Base-by-base conservation (phyloP, 2,888 invertebrate genomes). In the Dascillus cervinus region DNA sequence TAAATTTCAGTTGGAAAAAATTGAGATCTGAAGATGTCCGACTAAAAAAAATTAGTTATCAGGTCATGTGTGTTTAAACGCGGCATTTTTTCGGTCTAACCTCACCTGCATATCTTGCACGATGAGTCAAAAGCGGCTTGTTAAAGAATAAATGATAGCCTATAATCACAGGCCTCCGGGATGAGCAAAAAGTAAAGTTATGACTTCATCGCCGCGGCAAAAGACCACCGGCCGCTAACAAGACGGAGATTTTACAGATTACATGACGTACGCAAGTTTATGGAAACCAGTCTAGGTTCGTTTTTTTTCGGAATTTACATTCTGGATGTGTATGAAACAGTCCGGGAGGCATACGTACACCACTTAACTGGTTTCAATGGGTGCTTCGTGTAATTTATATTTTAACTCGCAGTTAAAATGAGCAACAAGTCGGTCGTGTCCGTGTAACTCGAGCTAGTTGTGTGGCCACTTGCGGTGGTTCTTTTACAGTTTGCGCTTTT, bases 401-500 rank as follows among this genome's bases (percentile, higher is more conserved):
- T 17, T 17, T 13, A 15, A 20, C 19, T 13, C 11, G 17, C 11
- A 22, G 19, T 13, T 26, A 27, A 29, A 24, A 41, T 41, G 37
- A 38, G 29, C 31, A 38, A 26, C 27, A 43, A 39, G 32, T 32
- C 31, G 37, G 36, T 29, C 41, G 37, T 34, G 31, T 37, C 41
- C 44, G 39, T 39, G 41, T 41, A 39, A 39, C 37, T 35, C 30
- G 41, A 39, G 43, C 49, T 42, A 39, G 47, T 44, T 49, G 49
- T 49, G 49, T 49, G 49, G 49, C 43, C 49, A 42, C 33, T 46
- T 35, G 47, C 44, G 47, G 49, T 46, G 46, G 49, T 46, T 49
- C 47, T 47, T 44, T 47, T 41, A 43, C 43, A 38, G 41, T 39
- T 39, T 34, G 45, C 39, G 45, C 47, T 44, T 45, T 47, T 47